Evolutionary conservation across 2,113 vertebrate genomes (phyloP).

Genomic region (Rhipidura dahli): DNA sequence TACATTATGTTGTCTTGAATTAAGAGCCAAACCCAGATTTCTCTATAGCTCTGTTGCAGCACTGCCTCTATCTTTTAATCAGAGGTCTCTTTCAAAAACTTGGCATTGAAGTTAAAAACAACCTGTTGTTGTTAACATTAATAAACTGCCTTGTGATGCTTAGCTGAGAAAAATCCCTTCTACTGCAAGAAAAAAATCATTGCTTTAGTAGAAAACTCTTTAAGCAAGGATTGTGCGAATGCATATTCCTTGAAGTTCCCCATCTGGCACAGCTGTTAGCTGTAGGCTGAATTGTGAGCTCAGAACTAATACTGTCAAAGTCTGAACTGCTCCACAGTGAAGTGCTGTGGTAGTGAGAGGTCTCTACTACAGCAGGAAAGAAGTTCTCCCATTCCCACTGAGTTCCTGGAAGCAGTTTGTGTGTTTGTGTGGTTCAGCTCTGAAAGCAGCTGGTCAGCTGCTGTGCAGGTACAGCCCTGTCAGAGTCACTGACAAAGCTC

Average conservation of each 20-base stretch:
- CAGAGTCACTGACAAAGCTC: neutral
- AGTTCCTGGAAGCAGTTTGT: neutral
- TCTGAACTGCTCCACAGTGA: neutral
- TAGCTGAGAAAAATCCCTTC: neutral
- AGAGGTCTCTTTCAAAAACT: neutral
- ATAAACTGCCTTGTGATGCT: neutral
- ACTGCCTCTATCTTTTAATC: neutral
- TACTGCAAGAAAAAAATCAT: neutral
- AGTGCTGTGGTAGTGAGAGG: neutral
- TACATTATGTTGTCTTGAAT: neutral
- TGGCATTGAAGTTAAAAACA: neutral
- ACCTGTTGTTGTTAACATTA: neutral
- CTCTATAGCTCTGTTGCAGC: neutral
- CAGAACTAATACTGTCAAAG: neutral
- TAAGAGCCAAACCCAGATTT: neutral
- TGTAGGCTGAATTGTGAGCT: neutral
- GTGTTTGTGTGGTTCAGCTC: neutral
- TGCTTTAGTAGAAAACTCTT: neutral
- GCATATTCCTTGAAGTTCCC: neutral
- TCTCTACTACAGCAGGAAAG: neutral
- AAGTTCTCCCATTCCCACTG: neutral
- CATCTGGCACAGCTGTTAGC: neutral
- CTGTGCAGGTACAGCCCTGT: neutral
- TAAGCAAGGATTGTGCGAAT: neutral
- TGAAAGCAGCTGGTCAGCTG: neutral